Evolutionary conservation across 2,113 vertebrate genomes (phyloP).

Genomic region (Lagopus leucura): DNA sequence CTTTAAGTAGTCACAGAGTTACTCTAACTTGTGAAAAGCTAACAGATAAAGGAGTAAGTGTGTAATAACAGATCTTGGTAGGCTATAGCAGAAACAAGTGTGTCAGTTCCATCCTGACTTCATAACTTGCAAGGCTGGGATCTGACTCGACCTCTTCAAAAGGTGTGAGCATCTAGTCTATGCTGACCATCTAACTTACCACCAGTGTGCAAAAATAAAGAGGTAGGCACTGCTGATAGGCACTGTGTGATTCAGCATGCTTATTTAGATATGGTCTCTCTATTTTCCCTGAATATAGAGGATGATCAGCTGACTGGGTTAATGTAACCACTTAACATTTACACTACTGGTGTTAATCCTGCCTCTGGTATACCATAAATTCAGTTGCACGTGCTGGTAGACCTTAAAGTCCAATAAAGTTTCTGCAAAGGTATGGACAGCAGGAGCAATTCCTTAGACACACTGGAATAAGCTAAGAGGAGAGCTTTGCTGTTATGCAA

Average conservation of each 20-base stretch:
- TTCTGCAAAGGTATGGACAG: not conserved
- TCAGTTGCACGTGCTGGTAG: not conserved
- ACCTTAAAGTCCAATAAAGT: not conserved
- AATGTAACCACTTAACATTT: not conserved
- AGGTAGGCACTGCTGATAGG: not conserved
- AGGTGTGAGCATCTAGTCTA: not conserved
- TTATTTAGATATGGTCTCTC: not conserved
- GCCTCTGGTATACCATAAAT: not conserved
- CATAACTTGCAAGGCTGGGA: not conserved
- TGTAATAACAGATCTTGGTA: not conserved
- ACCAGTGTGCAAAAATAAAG: not conserved
- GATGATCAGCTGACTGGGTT: not conserved
- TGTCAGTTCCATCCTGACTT: not conserved
- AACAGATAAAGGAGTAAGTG: not conserved
- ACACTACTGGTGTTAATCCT: not conserved
- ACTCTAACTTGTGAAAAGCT: not conserved
- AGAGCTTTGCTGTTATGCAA: not conserved
- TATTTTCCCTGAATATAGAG: not conserved
- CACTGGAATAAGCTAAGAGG: too few species aligned
- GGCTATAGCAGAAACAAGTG: not conserved
- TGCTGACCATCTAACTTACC: not conserved
- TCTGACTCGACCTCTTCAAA: not conserved
- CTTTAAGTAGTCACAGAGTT: not conserved
- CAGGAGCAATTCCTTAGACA: not conserved
- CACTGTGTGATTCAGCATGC: not conserved